These are phyloP conservation scores for Notamacropus eugenii DNA, from an alignment of 2,797 vertebrate species.

Conservation along the genomic window DNA sequence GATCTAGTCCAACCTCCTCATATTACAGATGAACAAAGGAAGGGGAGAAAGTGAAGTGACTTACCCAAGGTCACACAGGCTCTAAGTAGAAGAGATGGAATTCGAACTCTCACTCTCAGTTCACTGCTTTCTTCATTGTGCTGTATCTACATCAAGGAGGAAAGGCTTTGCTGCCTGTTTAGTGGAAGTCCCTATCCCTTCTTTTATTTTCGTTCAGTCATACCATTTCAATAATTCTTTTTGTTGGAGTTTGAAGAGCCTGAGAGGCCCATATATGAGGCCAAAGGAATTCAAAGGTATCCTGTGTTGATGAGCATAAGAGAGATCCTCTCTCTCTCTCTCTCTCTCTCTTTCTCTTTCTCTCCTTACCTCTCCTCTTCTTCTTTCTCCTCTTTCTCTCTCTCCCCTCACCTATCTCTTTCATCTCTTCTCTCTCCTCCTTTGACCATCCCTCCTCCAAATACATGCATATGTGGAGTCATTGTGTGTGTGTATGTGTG, in stretches of 20 bases:
- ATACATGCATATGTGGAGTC: neutral
- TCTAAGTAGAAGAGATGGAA: neutral
- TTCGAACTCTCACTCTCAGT: neutral
- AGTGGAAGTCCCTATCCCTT: neutral
- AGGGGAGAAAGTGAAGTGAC: neutral
- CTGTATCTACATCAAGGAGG: neutral
- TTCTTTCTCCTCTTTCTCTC: fast-evolving
- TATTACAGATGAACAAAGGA: neutral
- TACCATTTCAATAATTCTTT: neutral
- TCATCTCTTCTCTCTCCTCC: neutral
- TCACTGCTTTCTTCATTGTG: neutral
- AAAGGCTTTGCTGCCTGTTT: neutral
- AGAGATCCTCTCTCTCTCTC: neutral
- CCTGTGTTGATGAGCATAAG: neutral
- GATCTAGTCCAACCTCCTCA: neutral
- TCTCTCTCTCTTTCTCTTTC: neutral
- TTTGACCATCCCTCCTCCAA: neutral
- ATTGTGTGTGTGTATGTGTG: neutral
- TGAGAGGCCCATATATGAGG: neutral
- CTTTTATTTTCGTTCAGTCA: neutral
- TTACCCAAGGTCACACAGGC: neutral
- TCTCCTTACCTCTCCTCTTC: too few species aligned
- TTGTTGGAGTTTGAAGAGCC: neutral
- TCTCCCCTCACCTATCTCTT: too few species aligned
- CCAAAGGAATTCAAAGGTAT: neutral